These are phyloP conservation scores for Hydropsyche betteni DNA, from an alignment of 2,888 invertebrate species.

Conservation along the genomic window DNA sequence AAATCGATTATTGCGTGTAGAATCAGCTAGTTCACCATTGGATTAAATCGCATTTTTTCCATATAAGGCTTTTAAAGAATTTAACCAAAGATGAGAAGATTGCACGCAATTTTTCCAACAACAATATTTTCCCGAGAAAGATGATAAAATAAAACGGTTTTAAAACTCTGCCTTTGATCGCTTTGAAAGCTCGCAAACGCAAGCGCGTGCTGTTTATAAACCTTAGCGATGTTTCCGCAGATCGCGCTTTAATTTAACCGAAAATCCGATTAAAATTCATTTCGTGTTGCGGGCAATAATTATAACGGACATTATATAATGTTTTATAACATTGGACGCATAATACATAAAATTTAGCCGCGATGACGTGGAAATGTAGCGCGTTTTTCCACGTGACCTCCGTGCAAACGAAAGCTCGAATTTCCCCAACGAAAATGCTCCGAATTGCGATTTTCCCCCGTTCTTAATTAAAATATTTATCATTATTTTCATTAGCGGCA, in stretches of 20 bases:
- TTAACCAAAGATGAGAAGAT: conserved; percentile 10
- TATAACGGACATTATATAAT: too few species aligned
- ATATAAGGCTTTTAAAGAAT: conserved; percentile 19
- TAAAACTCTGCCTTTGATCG: background rate
- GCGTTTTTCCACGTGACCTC: too few species aligned
- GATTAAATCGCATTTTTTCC: conserved; percentile 16
- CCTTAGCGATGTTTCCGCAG: background rate
- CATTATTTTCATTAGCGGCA: background rate
- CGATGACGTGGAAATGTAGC: too few species aligned
- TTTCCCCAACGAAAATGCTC: too few species aligned
- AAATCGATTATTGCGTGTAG: conserved; percentile 26
- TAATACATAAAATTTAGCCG: background rate
- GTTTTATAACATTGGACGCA: background rate
- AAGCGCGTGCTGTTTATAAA: background rate
- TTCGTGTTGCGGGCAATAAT: too few species aligned
- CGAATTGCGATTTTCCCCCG: background rate
- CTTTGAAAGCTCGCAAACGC: background rate
- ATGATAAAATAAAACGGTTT: too few species aligned
- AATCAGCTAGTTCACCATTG: conserved; percentile 3
- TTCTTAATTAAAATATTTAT: conserved; percentile 17
- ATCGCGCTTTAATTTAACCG: background rate
- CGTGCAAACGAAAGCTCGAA: too few species aligned
- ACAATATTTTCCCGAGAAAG: too few species aligned
- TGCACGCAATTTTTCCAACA: conserved; percentile 12
- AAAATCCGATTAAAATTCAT: too few species aligned